Conservation (phyloP, 2,888 invertebrate species). For the Antitype chi region DNA sequence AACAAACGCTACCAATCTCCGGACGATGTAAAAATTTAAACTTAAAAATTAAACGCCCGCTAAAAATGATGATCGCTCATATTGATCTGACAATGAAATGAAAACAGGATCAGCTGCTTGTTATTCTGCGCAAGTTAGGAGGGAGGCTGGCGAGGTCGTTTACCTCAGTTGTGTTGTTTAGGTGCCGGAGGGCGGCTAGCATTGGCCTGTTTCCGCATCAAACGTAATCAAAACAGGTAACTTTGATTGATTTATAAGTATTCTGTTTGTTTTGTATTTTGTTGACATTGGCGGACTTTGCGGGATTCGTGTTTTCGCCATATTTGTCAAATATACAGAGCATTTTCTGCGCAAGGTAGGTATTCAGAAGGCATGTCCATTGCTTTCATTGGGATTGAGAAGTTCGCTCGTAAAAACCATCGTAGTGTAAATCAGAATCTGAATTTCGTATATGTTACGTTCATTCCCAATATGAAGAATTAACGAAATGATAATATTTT, state of each 20-base stretch:
- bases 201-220: constrained; percentile 15
- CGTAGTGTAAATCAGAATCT: not conserved
- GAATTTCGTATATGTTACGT: constrained; percentile 7
- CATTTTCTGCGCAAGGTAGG: not conserved
- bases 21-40: not conserved
- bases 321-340: not conserved
- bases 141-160: constrained; percentile 56
- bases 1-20: not conserved
- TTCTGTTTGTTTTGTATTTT: constrained; percentile 6
- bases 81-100: constrained; percentile 56
- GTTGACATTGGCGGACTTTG: constrained; percentile 1
- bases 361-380: not conserved
- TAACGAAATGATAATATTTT: not conserved
- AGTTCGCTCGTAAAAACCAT: not conserved
- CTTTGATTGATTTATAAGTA: constrained; percentile 41
- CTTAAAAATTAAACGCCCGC: constrained; percentile 8
- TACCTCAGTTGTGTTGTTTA: constrained; percentile 40
- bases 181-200: constrained; percentile 27
- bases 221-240: constrained; percentile 40
- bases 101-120: constrained; percentile 55
- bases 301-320: not conserved
- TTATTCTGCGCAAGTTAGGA: constrained; percentile 55
- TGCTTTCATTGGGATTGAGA: not conserved
- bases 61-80: constrained; percentile 38
- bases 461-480: not conserved